A percentile compares a stretch with the other conserved stretches of the same genome.
Evolutionary conservation across 2,888 invertebrate genomes (phyloP).

Genomic region (Lumbricus terrestris): DNA sequence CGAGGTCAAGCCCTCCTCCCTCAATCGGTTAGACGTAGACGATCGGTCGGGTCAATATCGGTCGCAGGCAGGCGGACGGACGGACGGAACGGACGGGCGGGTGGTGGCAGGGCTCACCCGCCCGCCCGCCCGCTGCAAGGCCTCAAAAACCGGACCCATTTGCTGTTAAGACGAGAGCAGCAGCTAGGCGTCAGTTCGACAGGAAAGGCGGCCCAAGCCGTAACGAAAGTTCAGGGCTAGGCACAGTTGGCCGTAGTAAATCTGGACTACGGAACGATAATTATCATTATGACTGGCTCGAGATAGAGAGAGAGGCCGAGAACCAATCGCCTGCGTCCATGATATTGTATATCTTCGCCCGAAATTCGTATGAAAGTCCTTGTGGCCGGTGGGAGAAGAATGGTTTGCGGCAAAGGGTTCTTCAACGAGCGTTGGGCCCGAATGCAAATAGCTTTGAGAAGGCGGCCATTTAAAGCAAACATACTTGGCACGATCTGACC

Average conservation of each 20-base stretch:
- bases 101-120: not conserved
- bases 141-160: constrained; percentile 3
- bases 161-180: not conserved
- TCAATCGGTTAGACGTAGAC: not conserved
- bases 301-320: not conserved
- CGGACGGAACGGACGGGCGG: not conserved
- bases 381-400: not conserved
- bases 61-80: not conserved
- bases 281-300: not conserved
- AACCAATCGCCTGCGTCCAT: not conserved
- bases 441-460: not conserved
- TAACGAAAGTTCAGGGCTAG: not conserved
- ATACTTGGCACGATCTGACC: not conserved
- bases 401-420: not conserved
- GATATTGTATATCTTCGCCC: not conserved
- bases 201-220: not conserved
- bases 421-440: not conserved
- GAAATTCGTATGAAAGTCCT: not conserved
- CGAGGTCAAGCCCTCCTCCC: not conserved
- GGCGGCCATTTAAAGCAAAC: not conserved
- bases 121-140: not conserved
- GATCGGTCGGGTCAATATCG: too few relatives aligned
- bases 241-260: not conserved
- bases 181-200: not conserved
- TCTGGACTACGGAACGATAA: not conserved